Percentiles rank a stretch among this genome's conserved stretches.
Conservation (phyloP, 1,140 invertebrate species). For the Leptestheria dahalacensis region DNA sequence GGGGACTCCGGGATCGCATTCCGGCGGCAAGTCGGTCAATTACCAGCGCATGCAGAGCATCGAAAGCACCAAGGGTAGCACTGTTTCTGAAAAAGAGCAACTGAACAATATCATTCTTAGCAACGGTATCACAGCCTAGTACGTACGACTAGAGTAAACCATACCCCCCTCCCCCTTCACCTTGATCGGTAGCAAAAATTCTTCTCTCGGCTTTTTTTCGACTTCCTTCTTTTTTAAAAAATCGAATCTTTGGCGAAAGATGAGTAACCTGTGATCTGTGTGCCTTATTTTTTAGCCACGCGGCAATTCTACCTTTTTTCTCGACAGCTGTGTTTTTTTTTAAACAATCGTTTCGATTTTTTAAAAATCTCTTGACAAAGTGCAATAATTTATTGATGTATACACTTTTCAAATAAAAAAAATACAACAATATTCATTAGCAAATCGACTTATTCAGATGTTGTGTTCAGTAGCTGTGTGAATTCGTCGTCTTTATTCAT, state of each 20-base stretch:
- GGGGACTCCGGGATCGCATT: constrained; percentile 1
- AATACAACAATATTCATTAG: too few relatives aligned
- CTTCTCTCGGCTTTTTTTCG: background rate
- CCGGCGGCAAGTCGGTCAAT: background rate
- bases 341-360: background rate
- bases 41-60: background rate
- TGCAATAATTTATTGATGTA: too few relatives aligned
- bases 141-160: too few relatives aligned
- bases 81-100: background rate
- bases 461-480: too few relatives aligned
- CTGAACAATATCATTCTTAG: background rate
- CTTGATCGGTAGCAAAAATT: background rate
- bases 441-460: too few relatives aligned
- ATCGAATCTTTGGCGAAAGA: too few relatives aligned
- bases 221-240: too few relatives aligned
- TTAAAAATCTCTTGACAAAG: too few relatives aligned
- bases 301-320: too few relatives aligned
- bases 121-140: background rate
- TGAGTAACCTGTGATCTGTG: background rate
- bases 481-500: too few relatives aligned
- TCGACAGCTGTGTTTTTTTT: background rate
- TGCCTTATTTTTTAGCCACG: background rate
- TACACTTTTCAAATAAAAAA: too few relatives aligned
- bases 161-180: too few relatives aligned
- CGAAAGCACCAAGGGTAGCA: constrained; percentile 3